Evolutionary conservation across 2,797 vertebrate genomes (phyloP).

Genomic region (Spatula clypeata): DNA sequence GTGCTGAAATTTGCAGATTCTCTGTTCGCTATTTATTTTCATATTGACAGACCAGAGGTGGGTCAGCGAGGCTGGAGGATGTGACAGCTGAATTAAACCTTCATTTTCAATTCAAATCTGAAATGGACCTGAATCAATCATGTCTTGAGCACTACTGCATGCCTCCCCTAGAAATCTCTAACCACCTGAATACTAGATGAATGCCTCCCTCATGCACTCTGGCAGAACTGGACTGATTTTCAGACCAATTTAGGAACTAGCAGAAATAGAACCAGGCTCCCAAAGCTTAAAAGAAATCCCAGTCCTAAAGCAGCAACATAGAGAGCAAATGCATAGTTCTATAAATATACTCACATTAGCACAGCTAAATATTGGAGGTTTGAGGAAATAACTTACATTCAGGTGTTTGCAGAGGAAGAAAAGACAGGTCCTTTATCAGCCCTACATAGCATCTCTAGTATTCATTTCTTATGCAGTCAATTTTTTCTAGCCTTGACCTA

Average conservation of each 20-base stretch:
- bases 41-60: neutral
- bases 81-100: neutral
- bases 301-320: neutral
- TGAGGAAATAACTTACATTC: neutral
- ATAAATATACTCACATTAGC: neutral
- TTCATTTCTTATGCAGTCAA: neutral
- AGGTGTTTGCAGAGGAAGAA: neutral
- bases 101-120: neutral
- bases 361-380: neutral
- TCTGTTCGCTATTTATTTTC: neutral
- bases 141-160: neutral
- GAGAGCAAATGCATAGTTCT: neutral
- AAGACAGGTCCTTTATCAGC: neutral
- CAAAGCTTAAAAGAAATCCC: neutral
- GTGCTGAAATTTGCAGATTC: neutral
- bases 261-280: neutral
- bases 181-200: neutral
- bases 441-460: neutral
- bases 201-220: neutral
- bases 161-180: neutral
- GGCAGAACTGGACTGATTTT: neutral
- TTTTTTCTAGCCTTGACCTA: neutral
- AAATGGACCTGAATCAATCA: neutral
- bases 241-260: neutral
- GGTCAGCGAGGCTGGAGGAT: neutral